These are phyloP conservation scores for Pipra filicauda DNA, from an alignment of 2,113 vertebrate genomes.

Conservation along the genomic window DNA sequence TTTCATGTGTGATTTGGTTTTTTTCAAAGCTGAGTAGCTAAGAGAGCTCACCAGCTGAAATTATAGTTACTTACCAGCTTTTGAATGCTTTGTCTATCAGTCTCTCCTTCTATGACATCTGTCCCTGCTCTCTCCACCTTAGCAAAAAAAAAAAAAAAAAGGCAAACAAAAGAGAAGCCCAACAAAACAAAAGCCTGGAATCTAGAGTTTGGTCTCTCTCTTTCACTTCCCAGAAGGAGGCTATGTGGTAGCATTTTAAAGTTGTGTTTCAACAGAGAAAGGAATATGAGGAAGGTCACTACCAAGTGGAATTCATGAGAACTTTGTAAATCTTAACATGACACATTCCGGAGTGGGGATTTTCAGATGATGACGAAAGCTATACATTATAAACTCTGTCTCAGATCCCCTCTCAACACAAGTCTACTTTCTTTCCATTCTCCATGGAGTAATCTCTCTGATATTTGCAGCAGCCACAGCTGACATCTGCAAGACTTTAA, in stretches of 20 bases:
- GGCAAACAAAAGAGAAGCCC: not conserved
- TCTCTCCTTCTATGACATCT: not conserved
- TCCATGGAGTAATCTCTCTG: not conserved
- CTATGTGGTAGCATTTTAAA: not conserved
- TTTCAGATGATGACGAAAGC: not conserved
- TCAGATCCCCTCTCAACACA: not conserved
- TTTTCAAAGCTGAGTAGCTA: not conserved
- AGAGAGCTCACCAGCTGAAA: not conserved
- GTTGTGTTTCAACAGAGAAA: not conserved
- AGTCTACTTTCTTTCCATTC: not conserved
- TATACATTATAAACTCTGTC: not conserved
- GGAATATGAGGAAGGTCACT: not conserved
- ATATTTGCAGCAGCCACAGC: not conserved
- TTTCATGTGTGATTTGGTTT: not conserved
- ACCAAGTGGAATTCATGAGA: not conserved
- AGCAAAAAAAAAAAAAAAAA: not conserved
- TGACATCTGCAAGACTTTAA: not conserved
- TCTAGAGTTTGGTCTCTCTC: not conserved
- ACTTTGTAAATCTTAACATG: not conserved
- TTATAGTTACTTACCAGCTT: not conserved
- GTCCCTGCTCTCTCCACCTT: not conserved
- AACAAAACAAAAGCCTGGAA: not conserved
- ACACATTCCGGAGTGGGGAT: not conserved
- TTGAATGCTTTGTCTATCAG: not conserved
- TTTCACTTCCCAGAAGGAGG: not conserved